phyloP scores from a whole-genome alignment of 2,113 vertebrate genomes.

The Mus pahari region DNA sequence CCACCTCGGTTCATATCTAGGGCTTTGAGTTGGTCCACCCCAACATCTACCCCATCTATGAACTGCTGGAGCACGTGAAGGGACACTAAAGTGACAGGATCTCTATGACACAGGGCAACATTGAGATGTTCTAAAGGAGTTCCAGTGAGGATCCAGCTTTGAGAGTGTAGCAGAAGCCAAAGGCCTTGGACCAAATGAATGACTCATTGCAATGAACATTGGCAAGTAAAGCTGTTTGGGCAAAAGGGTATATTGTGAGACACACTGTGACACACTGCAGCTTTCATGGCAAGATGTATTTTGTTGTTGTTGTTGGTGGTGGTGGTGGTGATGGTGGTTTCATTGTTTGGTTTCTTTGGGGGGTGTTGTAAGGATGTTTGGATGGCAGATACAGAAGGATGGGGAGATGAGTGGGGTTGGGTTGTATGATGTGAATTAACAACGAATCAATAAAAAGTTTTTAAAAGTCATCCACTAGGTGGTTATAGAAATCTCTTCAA shows the following conservation, averaged over 20 bases:
- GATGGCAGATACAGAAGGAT: too few species aligned
- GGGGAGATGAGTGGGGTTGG: too few species aligned
- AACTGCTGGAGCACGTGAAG: not conserved
- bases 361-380: too few species aligned
- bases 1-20: not conserved
- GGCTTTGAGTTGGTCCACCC: not conserved
- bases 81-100: not conserved
- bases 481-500: not conserved
- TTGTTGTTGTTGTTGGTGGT: not conserved
- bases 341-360: too few species aligned
- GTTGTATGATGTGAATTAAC: too few species aligned
- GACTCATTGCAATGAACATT: not conserved
- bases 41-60: not conserved
- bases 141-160: not conserved
- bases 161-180: not conserved
- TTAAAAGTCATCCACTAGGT: not conserved
- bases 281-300: not conserved
- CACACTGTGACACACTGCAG: not conserved
- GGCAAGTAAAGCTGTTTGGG: too few species aligned
- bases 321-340: too few species aligned
- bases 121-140: not conserved
- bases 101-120: not conserved
- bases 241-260: not conserved
- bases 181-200: not conserved
- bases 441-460: not conserved